Evolutionary conservation across 1,140 invertebrate genomes (phyloP).

Genomic region (Chironomus tepperi): DNA sequence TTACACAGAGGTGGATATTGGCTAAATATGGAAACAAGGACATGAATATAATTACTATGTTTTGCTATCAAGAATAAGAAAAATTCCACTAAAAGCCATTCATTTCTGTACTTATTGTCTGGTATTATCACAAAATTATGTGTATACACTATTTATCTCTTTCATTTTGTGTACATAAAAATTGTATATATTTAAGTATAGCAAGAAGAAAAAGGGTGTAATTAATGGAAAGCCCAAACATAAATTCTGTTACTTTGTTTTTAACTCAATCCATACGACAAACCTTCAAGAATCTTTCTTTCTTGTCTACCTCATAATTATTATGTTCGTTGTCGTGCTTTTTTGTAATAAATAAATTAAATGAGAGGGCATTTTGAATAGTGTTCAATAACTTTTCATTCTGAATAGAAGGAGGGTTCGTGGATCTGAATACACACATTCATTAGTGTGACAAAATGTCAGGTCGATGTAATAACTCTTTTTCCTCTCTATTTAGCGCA

Average conservation of each 20-base stretch:
- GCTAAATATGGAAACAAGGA: neutral
- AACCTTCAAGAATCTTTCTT: neutral
- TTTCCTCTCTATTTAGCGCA: neutral
- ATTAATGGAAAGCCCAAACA: conserved; percentile 12
- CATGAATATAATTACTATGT: neutral
- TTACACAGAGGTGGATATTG: too few species aligned
- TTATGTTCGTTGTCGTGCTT: neutral
- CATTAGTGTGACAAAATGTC: too few species aligned
- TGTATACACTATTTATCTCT: conserved; percentile 8
- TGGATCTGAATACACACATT: too few species aligned
- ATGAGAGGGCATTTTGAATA: neutral
- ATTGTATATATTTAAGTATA: too few species aligned
- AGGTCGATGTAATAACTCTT: neutral
- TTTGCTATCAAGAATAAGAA: neutral
- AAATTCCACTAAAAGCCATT: neutral
- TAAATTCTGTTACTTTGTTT: too few species aligned
- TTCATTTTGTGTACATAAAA: neutral
- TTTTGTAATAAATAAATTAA: conserved; percentile 13
- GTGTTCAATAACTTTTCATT: neutral
- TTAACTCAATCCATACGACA: neutral
- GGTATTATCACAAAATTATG: neutral
- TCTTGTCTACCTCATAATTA: neutral
- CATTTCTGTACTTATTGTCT: neutral
- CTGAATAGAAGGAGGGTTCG: neutral
- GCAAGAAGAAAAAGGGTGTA: neutral